phyloP scores from a whole-genome alignment of 2,113 vertebrate species.

The Myocastor coypus region DNA sequence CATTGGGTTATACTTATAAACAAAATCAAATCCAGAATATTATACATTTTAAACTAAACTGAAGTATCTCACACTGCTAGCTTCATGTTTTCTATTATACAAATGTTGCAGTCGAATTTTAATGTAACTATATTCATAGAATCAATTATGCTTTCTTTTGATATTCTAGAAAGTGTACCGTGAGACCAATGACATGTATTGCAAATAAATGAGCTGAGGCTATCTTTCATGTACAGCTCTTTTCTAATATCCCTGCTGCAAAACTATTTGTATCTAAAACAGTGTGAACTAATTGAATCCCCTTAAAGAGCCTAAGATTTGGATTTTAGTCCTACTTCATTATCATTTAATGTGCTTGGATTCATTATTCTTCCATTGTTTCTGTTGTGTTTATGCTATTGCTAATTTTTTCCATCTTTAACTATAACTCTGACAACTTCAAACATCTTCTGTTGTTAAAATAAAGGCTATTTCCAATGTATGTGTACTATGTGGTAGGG shows the following conservation, averaged over 20 bases:
- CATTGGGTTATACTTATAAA: constrained; percentile 44
- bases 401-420: background rate
- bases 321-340: background rate
- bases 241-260: background rate
- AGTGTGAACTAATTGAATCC: background rate
- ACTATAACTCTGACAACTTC: background rate
- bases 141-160: background rate
- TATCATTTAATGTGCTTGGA: background rate
- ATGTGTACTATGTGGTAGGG: background rate
- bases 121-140: background rate
- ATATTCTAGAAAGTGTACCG: background rate
- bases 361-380: background rate
- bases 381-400: background rate
- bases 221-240: constrained; percentile 25
- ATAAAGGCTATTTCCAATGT: constrained; percentile 8
- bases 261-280: background rate
- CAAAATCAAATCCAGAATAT: background rate
- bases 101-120: constrained; percentile 6
- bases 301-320: background rate
- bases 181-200: background rate
- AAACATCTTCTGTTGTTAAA: background rate
- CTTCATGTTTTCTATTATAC: constrained; percentile 9
- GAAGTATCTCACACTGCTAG: background rate
- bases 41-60: constrained; percentile 38
- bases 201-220: background rate